phyloP scores from a whole-genome alignment of 1,140 invertebrate species.

The Maconellicoccus hirsutus region DNA sequence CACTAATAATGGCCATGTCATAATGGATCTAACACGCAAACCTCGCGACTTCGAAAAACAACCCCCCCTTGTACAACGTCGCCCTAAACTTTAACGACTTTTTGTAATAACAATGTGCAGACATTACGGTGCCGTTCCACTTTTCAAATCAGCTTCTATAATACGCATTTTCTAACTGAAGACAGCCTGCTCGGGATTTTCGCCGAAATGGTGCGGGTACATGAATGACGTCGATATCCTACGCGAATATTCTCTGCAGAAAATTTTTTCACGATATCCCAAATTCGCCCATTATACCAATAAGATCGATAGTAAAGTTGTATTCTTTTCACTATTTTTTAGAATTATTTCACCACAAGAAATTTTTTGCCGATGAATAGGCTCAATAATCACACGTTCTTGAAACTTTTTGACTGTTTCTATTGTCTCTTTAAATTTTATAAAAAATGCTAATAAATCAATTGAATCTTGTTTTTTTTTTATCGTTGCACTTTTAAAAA shows the following conservation, averaged over 20 bases:
- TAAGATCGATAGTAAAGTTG: no score
- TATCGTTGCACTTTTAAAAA: no score
- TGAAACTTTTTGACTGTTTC: no score
- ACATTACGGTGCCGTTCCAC: slow-evolving; percentile 2
- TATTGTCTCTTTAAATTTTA: no score
- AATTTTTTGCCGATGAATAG: no score
- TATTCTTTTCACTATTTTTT: no score
- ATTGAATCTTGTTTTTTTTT: no score
- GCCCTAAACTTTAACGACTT: background rate
- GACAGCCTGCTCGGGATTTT: background rate
- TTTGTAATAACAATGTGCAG: background rate
- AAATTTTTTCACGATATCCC: no score
- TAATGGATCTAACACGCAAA: background rate
- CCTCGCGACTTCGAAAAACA: background rate
- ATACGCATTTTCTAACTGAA: background rate
- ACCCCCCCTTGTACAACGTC: background rate
- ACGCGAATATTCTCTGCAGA: background rate
- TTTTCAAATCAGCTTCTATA: background rate
- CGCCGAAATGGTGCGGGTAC: background rate
- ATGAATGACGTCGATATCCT: background rate
- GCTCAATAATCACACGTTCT: no score
- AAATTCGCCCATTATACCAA: no score
- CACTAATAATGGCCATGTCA: background rate
- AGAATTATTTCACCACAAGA: no score
- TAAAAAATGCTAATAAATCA: no score